These are phyloP conservation scores for Leucophenga maculata DNA, from an alignment of 2,888 invertebrate genomes.

Conservation along the genomic window DNA sequence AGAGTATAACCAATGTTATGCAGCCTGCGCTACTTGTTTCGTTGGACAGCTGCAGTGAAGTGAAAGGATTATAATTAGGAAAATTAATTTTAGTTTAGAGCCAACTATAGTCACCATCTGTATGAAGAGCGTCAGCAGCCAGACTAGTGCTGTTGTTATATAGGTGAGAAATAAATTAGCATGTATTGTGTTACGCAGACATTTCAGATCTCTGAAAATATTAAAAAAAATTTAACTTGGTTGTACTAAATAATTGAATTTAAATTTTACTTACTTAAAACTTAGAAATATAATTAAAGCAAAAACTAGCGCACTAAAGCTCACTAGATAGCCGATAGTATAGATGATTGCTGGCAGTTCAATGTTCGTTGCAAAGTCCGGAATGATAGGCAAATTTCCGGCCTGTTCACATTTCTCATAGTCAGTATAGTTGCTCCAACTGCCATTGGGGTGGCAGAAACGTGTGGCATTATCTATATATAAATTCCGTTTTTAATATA, in stretches of 20 bases:
- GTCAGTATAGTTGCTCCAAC: conserved; percentile 86
- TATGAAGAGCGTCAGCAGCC: conserved; percentile 87
- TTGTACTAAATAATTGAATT: not conserved
- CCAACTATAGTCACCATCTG: conserved; percentile 75
- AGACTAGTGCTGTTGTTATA: conserved; percentile 88
- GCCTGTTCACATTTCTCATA: conserved; percentile 80
- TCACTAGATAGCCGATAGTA: conserved; percentile 87
- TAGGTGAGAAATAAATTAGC: conserved; percentile 91
- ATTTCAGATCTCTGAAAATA: conserved; percentile 84
- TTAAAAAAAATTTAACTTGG: not conserved
- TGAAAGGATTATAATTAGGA: not conserved
- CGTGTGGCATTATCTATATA: conserved; percentile 73
- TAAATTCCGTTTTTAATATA: no score
- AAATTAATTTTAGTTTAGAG: not conserved
- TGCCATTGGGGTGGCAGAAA: conserved; percentile 82
- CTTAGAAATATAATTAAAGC: conserved; percentile 90
- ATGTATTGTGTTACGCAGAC: conserved; percentile 92
- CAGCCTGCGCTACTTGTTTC: conserved; percentile 73
- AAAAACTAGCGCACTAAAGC: conserved; percentile 84
- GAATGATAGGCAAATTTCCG: conserved; percentile 73
- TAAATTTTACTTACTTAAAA: conserved; percentile 84
- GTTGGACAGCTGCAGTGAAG: conserved; percentile 75
- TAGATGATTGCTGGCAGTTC: conserved; percentile 83
- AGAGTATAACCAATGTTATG: conserved; percentile 82
- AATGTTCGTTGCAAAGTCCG: conserved; percentile 73